Conservation (phyloP, 2,888 invertebrate genomes). For the Melipona bicolor region DNA sequence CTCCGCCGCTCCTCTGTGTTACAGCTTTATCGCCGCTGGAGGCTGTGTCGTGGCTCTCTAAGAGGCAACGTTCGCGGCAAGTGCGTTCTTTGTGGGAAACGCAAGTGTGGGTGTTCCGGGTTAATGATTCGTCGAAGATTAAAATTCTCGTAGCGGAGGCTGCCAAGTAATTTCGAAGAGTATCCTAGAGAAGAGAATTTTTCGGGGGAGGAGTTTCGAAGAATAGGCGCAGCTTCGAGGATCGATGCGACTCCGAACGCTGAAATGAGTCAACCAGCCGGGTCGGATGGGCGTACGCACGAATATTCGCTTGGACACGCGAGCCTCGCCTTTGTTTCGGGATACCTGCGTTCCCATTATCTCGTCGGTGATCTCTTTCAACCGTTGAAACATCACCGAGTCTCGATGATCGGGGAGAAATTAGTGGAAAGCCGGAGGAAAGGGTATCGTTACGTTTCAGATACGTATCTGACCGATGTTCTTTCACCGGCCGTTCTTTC, state of each 20-base stretch:
- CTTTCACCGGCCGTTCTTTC: conserved; percentile 45
- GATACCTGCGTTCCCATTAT: conserved; percentile 61
- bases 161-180: background rate
- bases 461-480: conserved; percentile 60
- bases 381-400: conserved; percentile 24
- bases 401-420: conserved; percentile 53
- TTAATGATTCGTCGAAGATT: conserved; percentile 15
- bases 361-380: conserved; percentile 62
- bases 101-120: background rate
- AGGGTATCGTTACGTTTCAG: conserved; percentile 48
- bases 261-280: conserved; percentile 51
- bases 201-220: conserved; percentile 47
- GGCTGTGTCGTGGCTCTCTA: conserved; percentile 9
- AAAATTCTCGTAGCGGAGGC: background rate
- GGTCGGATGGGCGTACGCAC: conserved; percentile 27
- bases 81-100: background rate
- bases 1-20: background rate
- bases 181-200: conserved; percentile 15
- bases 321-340: conserved; percentile 59
- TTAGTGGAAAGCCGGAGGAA: conserved; percentile 63
- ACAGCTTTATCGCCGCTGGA: conserved; percentile 31
- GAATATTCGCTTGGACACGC: conserved; percentile 45
- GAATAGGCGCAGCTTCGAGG: conserved; percentile 37
- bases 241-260: conserved; percentile 33
- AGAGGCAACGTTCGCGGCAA: conserved; percentile 14